Evolutionary conservation across 2,797 vertebrate species (phyloP).

Genomic region (Adelosebastes latens): DNA sequence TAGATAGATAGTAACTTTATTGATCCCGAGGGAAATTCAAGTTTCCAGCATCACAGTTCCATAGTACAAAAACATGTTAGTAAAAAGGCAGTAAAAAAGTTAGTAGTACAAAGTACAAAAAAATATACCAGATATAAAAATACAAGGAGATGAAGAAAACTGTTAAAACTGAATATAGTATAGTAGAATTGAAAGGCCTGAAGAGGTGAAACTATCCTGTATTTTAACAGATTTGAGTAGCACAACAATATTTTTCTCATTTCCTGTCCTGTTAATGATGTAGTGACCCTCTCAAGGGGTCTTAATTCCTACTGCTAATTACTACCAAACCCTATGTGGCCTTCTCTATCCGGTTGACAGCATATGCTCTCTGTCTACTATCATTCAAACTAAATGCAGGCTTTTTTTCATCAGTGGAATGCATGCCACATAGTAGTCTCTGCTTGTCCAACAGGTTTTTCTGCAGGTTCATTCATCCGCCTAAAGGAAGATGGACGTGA

Average conservation of each 20-base stretch:
- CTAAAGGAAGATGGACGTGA: background rate
- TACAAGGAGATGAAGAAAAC: too few species aligned
- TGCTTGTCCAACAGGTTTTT: conserved; percentile 68
- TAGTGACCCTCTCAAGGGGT: background rate
- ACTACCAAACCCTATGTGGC: rapidly evolving
- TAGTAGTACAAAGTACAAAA: too few species aligned
- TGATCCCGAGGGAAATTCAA: too few species aligned
- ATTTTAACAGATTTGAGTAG: background rate
- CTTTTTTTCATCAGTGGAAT: conserved; percentile 14
- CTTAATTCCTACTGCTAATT: background rate
- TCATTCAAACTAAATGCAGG: background rate
- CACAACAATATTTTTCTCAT: background rate
- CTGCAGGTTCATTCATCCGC: conserved; percentile 16
- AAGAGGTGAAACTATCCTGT: background rate
- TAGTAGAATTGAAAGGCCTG: rapidly evolving
- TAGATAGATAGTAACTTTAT: too few species aligned
- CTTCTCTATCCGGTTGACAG: background rate
- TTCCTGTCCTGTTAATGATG: background rate
- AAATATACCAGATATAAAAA: too few species aligned
- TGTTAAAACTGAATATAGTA: too few species aligned
- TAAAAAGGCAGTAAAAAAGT: too few species aligned
- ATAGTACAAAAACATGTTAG: too few species aligned
- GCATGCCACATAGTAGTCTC: background rate
- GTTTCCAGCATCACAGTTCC: too few species aligned
- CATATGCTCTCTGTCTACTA: background rate